Conservation (phyloP, 1,140 invertebrate genomes). For the Dryas iulia region DNA sequence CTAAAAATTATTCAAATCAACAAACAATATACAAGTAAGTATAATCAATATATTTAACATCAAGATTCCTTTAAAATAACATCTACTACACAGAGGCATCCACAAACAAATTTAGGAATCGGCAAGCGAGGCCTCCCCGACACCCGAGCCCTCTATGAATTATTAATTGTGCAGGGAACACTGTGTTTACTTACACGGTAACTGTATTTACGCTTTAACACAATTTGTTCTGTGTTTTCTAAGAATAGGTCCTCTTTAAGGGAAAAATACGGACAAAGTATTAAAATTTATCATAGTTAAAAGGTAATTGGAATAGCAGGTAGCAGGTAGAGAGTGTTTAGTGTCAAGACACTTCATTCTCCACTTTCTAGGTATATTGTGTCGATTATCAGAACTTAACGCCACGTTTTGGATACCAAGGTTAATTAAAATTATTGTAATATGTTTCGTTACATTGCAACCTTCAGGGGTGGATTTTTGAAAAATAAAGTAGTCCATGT, state of each 20-base stretch:
- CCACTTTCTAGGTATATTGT: no score
- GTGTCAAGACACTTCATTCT: neutral
- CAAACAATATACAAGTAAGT: no score
- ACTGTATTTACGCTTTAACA: neutral
- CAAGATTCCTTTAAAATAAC: neutral
- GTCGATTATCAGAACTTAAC: neutral
- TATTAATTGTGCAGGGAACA: conserved; percentile 23
- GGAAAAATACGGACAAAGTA: no score
- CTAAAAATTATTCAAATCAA: no score
- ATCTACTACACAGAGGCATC: neutral
- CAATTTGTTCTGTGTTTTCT: neutral
- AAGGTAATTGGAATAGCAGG: no score
- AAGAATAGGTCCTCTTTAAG: no score
- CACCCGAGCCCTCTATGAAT: conserved; percentile 22
- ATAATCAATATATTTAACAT: no score
- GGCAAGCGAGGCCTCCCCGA: conserved; percentile 12
- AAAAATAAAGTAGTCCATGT: no score
- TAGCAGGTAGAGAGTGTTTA: neutral
- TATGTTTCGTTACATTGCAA: no score
- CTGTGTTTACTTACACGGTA: neutral
- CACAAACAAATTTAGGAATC: conserved; percentile 21
- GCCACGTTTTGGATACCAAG: neutral
- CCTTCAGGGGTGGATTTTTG: no score
- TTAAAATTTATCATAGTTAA: no score
- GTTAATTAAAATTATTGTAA: no score